Percentiles rank a stretch among this genome's conserved stretches.
phyloP scores from a whole-genome alignment of 2,888 invertebrate genomes.

The Abscondita cerata region DNA sequence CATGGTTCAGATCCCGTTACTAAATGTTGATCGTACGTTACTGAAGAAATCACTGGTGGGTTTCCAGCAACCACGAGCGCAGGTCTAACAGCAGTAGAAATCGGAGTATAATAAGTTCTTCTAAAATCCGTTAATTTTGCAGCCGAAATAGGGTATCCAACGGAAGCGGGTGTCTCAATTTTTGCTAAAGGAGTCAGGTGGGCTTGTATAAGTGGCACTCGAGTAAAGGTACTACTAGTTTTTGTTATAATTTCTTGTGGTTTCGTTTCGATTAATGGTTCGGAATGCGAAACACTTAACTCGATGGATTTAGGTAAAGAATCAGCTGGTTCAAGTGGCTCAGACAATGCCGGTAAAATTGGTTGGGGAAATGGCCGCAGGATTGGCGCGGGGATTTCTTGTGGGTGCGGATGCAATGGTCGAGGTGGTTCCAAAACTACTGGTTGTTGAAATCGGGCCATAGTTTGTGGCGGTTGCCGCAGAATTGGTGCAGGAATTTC shows the following conservation, averaged over 20 bases:
- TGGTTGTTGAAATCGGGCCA: conserved; percentile 12
- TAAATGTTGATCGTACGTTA: not conserved
- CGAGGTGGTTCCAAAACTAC: not conserved
- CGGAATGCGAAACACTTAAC: too few relatives aligned
- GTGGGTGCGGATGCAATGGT: not conserved
- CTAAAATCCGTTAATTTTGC: not conserved
- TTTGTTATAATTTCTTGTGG: too few relatives aligned
- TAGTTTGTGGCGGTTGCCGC: conserved; percentile 3
- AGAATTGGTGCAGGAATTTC: conserved; percentile 1
- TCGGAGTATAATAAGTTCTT: not conserved
- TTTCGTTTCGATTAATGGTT: too few relatives aligned
- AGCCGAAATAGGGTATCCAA: not conserved
- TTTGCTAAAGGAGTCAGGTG: not conserved
- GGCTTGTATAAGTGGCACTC: too few relatives aligned
- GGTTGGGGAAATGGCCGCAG: not conserved
- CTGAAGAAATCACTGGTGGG: too few relatives aligned
- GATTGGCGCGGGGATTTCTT: not conserved
- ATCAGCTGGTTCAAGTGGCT: not conserved
- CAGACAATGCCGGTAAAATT: not conserved
- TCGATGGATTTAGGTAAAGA: too few relatives aligned
- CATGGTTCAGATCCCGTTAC: not conserved
- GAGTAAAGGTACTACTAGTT: too few relatives aligned
- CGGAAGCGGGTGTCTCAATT: not conserved
- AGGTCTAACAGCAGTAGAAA: too few relatives aligned
- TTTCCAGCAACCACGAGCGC: too few relatives aligned